Conservation (phyloP, 2,113 vertebrate species). For the Megaptera novaeangliae region DNA sequence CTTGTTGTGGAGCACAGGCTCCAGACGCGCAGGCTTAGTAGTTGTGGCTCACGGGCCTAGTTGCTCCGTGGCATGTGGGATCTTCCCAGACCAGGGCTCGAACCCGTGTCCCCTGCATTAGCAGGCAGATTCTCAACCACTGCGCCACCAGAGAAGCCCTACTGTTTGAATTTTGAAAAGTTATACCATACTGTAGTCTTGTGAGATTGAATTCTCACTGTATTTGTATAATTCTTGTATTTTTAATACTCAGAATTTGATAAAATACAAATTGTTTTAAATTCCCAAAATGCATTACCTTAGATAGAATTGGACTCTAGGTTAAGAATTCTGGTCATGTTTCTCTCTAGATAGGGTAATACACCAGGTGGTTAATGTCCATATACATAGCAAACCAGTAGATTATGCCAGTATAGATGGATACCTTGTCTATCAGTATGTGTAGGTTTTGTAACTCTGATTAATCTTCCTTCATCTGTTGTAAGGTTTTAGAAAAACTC, state of each 20-base stretch:
- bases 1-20: no score
- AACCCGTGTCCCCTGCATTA: no score
- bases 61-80: no score
- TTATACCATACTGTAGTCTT: neutral
- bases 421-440: neutral
- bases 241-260: slow-evolving; percentile 9
- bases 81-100: no score
- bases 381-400: neutral
- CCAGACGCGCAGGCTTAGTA: no score
- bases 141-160: no score
- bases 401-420: neutral
- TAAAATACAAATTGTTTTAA: neutral
- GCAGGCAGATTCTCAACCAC: no score
- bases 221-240: neutral
- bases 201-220: neutral
- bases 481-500: neutral
- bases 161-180: neutral
- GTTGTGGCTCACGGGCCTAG: no score
- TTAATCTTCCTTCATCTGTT: neutral
- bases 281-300: neutral
- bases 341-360: neutral
- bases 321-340: neutral
- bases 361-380: neutral
- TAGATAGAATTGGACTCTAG: neutral
- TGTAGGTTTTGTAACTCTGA: neutral